Evolutionary conservation across 2,888 invertebrate species (phyloP).

Genomic region (Listrodromus nycthemerus): DNA sequence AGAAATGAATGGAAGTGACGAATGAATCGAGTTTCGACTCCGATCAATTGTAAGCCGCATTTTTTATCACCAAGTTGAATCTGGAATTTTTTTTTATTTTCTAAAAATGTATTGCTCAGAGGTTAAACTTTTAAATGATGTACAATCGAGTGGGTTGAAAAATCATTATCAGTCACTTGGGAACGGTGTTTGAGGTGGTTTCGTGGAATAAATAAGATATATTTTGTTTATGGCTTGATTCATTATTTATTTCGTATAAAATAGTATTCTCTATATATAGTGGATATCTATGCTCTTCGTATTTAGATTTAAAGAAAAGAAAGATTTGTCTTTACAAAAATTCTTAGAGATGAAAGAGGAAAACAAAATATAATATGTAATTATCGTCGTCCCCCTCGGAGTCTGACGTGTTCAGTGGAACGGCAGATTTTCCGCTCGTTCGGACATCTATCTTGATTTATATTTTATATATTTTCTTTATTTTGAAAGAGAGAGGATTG

Average conservation of each 20-base stretch:
- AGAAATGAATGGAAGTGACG: conserved; percentile 10
- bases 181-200: conserved; percentile 7
- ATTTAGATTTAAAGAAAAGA: conserved; percentile 19
- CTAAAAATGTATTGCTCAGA: not conserved
- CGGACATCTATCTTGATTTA: not conserved
- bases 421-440: conserved; percentile 20
- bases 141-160: not conserved
- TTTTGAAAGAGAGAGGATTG: conserved; percentile 45
- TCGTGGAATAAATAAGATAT: conserved; percentile 13
- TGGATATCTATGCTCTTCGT: conserved; percentile 56
- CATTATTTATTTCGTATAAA: conserved; percentile 70
- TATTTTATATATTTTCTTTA: conserved; percentile 20
- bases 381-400: conserved; percentile 12
- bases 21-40: conserved; percentile 5
- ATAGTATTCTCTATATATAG: conserved; percentile 67
- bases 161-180: not conserved
- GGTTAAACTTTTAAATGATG: not conserved
- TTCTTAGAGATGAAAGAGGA: conserved; percentile 31
- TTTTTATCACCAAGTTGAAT: too few relatives aligned
- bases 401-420: not conserved
- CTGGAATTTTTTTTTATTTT: not conserved
- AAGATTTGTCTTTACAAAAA: conserved; percentile 42
- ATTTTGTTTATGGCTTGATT: conserved; percentile 60
- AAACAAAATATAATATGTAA: conserved; percentile 37
- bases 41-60: not conserved